Percentiles rank a stretch among this genome's conserved stretches.
phyloP scores from a whole-genome alignment of 1,140 invertebrate species.

The Leptinotarsa undecemlineata region DNA sequence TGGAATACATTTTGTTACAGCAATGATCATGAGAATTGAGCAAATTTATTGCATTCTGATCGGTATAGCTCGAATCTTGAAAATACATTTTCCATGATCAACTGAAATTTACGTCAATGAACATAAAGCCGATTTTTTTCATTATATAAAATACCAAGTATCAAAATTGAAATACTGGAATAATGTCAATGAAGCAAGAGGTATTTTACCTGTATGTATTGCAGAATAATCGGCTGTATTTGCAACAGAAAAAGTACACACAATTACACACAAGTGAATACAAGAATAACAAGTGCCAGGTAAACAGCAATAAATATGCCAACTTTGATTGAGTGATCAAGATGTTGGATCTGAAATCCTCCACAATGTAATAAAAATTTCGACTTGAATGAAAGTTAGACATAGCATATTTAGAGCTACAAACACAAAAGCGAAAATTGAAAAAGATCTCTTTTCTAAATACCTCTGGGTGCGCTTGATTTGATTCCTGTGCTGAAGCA shows the following conservation, averaged over 20 bases:
- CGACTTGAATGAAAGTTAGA: too few species aligned
- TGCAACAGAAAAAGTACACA: constrained; percentile 1
- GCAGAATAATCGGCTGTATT: constrained; percentile 2
- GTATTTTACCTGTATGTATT: constrained; percentile 3
- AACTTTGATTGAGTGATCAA: not conserved
- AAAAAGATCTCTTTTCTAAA: not conserved
- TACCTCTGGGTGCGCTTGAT: not conserved
- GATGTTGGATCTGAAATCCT: too few species aligned
- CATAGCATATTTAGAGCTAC: not conserved
- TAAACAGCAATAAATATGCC: not conserved
- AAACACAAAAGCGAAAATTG: not conserved
- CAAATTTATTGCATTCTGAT: too few species aligned
- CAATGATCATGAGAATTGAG: too few species aligned
- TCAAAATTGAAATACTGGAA: too few species aligned
- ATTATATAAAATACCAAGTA: too few species aligned
- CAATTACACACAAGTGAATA: not conserved
- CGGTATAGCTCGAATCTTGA: too few species aligned
- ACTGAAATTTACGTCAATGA: too few species aligned
- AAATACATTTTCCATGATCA: too few species aligned
- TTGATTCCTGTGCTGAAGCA: not conserved
- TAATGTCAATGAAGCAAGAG: not conserved
- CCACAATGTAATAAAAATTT: too few species aligned
- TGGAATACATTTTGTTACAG: too few species aligned
- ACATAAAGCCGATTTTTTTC: too few species aligned
- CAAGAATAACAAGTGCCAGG: not conserved